Base-by-base conservation (phyloP, 2,888 invertebrate species). In the Drosophila rellima region DNA sequence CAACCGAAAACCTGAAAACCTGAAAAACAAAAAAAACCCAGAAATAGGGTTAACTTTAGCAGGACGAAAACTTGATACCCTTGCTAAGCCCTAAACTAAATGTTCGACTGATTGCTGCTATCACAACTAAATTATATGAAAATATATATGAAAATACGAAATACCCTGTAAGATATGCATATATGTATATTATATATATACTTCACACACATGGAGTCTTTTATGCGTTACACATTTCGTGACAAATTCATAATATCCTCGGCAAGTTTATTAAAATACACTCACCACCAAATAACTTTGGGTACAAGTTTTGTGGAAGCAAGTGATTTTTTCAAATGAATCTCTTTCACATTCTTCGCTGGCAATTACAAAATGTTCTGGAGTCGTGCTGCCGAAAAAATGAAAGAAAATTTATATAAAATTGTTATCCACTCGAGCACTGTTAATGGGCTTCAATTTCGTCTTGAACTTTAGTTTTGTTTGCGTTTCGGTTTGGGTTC, bases 341-440 rank as follows among this genome's bases (percentile, higher is more conserved):
- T 76, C 57, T 72, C 37, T 52, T 50, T 10, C 18, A 60, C 44
- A 37, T 45, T 63, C 45, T 35, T 50, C 39, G 39, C 65, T 65
- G 45, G 57, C 70, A 83, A 84, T 78, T 78, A 78, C 37, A 54
- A 45, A 70, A 70, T 73, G 66, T 70, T 57, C 39, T 50, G 50
- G 39, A 69, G 35, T 10, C 20, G 20, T 18, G 33, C 3, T 18
- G 17, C 2, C 33, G 2, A 33, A 56, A 29, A 13, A 55, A 57
- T 39, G 31, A 37, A n/a, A 18, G 13, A 13, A 42, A 11, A 60
- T n/a, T 13, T 7, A 55, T 42, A 51, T 10, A 26, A 48, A 71
- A 48, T 39, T 55, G 73, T 67, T 78, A 72, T 62, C 82, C 85
- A 88, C 85, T 79, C 82, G 64, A 88, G 80, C 85, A 82, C 69